Evolutionary conservation across 2,888 invertebrate species (phyloP), one percentile per base, ranked within the genome.

Genomic region (Acrocyrtus sp.): DNA sequence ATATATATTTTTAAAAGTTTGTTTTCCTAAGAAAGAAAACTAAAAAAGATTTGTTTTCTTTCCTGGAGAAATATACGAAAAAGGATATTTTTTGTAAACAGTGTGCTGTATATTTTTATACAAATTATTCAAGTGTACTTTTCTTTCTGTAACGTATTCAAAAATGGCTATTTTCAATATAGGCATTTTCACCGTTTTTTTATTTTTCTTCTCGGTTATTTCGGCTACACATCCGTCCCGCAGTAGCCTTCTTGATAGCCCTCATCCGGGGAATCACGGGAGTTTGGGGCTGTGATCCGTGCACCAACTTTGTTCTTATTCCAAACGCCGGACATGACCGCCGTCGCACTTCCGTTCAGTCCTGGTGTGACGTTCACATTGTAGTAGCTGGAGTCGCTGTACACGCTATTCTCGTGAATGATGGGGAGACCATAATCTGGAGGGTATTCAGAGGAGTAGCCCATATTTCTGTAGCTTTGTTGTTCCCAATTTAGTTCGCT

Each of bases 221-320:
- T n/a, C n/a, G 50, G 72, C 63, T 72, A 94, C 85, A 95, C 95
- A 85, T 95, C 94, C 80, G 95, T 95, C 81, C 94, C 94, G 85
- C 94, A 93, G 82, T 82, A 82, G 34, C 95, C 95, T 86, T 95
- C 95, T 85, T 94, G 94, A 84, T 94, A 95, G 76, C 94, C 93
- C 85, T 95, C 95, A 83, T 95, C 95, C 47, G 93, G 92, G 24
- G 94, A 92, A 84, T 93, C 94, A 83, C 94, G 90, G 82, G 82
- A 77, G 54, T 81, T 76, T 15, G 81, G 81, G 17, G 81, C 81
- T 22, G 78, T 76, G 72, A 75, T 81, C 78, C 80, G 74, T 68
- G 78, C 78, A 77, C 81, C 81, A 76, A 90, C 85, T 94, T 94
- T 79, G 93, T 88, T 78, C 93, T 92, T 72, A 92, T 91, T 48